Evolutionary conservation across 1,140 invertebrate species (phyloP).

Genomic region (Neelides sp.): DNA sequence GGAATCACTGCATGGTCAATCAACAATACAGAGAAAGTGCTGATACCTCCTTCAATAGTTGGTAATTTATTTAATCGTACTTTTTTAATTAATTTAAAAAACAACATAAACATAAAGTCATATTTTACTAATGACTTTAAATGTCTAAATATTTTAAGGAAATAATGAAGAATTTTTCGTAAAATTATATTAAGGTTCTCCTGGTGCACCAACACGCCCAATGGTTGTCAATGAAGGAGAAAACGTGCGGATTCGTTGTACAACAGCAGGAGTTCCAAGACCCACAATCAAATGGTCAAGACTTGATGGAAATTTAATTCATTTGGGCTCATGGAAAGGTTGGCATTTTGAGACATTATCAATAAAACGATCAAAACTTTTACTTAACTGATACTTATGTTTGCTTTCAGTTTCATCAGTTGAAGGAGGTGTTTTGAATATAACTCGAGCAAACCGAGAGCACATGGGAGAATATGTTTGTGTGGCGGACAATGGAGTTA

Average conservation of each 20-base stretch:
- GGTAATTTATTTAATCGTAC: constrained; percentile 38
- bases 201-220: constrained; percentile 34
- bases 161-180: constrained; percentile 1
- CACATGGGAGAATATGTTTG: constrained; percentile 69
- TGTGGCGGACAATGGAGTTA: constrained; percentile 74
- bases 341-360: constrained; percentile 23
- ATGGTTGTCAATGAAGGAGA: constrained; percentile 56
- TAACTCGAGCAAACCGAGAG: constrained; percentile 64
- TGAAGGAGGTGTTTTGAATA: constrained; percentile 57
- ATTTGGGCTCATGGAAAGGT: constrained; percentile 48
- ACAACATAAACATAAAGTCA: background rate
- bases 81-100: background rate
- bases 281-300: constrained; percentile 64
- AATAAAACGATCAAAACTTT: background rate
- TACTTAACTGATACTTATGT: background rate
- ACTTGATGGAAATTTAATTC: constrained; percentile 50
- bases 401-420: constrained; percentile 48
- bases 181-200: constrained; percentile 5
- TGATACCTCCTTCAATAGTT: constrained; percentile 66
- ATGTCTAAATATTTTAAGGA: too few relatives aligned
- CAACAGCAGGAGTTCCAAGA: constrained; percentile 56
- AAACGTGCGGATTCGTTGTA: constrained; percentile 59
- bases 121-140: too few relatives aligned
- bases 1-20: constrained; percentile 57
- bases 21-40: constrained; percentile 51